Base-by-base conservation (phyloP, 2,797 vertebrate species). In the Mus minutoides region DNA sequence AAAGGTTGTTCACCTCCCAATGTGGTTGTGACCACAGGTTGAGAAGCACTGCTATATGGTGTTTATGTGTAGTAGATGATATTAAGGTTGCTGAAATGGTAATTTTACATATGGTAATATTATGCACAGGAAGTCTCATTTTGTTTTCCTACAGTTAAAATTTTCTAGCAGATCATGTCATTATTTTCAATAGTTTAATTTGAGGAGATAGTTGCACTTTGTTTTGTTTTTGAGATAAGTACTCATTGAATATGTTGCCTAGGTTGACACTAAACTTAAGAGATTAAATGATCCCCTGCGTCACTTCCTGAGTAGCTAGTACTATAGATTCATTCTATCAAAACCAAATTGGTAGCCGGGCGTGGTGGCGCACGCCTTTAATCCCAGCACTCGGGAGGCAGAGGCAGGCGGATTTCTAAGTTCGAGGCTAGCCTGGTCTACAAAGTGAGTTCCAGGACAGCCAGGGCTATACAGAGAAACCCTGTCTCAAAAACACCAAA, bases 1-100 rank as follows among this genome's bases (percentile, higher is more conserved):
- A 75, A 43, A 43, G 71, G 37, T 75, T 43, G 37, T 26, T 75
- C 13, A 43, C 24, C 24, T 14, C 24, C 24, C 40, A 76, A 46
- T 46, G 40, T 46, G 40, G 40, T 76, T 76, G 73, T 46, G 40
- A 24, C 12, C 24, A 26, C 40, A 46, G 40, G 40, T 76, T 76
- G 73, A 76, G 73, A 75, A 43, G 10, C 22, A 7, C 40, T 75
- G 40, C 73, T 75, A 0, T 43, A 29, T 92, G n/a, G 17, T 92
- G 43, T 49, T 69, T 34, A 0, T 11, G 9, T 80, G 7, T 84
- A n/a, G 16, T 83, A 75, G 31, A 56, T 82, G 88, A 34, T 87
- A 37, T 5, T n/a, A 56, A 24, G 40, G 73, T 94, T 95, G 62
- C 79, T 91, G 46, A 91, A 79, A 87, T 83, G n/a, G 3, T 87